Evolutionary conservation across 2,888 invertebrate species (phyloP), one percentile per base, ranked within the genome.

Genomic region (Cerastoderma edule): DNA sequence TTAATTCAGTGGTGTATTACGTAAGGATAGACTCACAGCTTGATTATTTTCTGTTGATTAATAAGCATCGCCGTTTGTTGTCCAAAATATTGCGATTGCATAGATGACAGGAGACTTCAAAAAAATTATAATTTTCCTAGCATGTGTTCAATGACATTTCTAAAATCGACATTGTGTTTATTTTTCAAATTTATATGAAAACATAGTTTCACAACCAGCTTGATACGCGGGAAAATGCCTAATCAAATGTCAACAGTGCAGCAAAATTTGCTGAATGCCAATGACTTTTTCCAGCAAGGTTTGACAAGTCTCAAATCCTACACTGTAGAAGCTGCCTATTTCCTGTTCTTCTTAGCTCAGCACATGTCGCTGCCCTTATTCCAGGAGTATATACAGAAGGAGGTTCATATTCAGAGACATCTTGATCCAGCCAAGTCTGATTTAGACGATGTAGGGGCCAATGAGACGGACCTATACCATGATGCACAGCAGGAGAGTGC

Each of bases 341-440:
- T 89, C 57, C 84, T 85, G 66, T 90, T 89, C 73, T 90, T 90
- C 67, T 80, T 89, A 5, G 83, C 87, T 8, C 75, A 89, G 13
- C 90, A 90, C 71, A 89, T 90, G 90, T 82, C 90, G 24, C 73
- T 90, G 32, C 90, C 90, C 3, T 71, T 90, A 28, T 90, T 89
- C 67, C 90, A 90, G 71, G 89, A 90, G 54, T 90, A 89, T 79
- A 88, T 89, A 2, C 86, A 87, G 67, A 76, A 85, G 5, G 85
- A 89, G 67, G 83, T 85, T 3, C 75, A 84, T 53, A 84, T 81
- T 75, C 85, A 87, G 32, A 71, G 78, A 66, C 70, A 81, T 64
- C 46, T 81, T 19, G 75, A 69, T 39, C 54, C 69, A 5, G 57
- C 75, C 0, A 71, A 64, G 35, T 68, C 75, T 16, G 70, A 83